Percentiles rank a stretch among this genome's conserved stretches.
phyloP scores from a whole-genome alignment of 2,113 vertebrate species.

The Amphilophus citrinellus region DNA sequence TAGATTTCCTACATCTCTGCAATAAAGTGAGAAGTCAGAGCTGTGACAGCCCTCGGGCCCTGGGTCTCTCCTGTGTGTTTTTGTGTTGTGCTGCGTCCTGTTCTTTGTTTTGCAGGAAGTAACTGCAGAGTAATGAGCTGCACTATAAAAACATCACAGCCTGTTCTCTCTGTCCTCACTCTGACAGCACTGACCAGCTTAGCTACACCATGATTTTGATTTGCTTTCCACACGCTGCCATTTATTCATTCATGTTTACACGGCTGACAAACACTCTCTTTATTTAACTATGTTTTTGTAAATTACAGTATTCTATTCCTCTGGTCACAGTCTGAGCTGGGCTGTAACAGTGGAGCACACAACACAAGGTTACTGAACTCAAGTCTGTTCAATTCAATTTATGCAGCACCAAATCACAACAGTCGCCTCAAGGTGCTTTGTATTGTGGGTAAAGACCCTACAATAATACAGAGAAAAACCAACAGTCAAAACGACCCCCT shows the following conservation, averaged over 20 bases:
- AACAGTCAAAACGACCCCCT: no score
- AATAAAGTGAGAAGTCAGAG: background rate
- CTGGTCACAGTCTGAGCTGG: accelerated
- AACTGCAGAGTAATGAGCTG: background rate
- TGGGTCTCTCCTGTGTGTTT: background rate
- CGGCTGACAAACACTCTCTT: background rate
- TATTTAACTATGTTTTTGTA: background rate
- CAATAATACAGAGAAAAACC: no score
- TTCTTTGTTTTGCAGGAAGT: background rate
- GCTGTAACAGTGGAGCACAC: background rate
- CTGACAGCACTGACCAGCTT: background rate
- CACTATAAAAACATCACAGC: background rate
- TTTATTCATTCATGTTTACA: accelerated
- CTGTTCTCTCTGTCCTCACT: no score
- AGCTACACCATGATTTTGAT: background rate
- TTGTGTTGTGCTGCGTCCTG: background rate
- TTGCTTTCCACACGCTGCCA: background rate
- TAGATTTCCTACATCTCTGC: background rate
- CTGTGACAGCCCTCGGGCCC: background rate
- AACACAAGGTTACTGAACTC: background rate
- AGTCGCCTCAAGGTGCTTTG: no score
- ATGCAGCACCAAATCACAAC: no score
- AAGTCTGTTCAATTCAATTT: no score
- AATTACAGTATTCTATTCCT: background rate
- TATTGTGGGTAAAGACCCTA: no score